Base-by-base conservation (phyloP, 2,797 vertebrate species). In the Champsocephalus esox region DNA sequence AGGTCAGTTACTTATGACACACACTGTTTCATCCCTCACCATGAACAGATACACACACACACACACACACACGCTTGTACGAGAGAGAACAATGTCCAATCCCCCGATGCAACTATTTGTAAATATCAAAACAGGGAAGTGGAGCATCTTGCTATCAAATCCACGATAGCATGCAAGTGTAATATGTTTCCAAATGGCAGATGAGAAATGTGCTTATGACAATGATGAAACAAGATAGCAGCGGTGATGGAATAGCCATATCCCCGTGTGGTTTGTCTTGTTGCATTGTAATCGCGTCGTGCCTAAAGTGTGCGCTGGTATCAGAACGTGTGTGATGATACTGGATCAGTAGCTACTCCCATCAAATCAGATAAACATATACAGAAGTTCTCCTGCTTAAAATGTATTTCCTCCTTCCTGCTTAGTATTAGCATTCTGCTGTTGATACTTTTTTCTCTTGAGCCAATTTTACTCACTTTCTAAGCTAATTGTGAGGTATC, bases 1-100 rank as follows among this genome's bases (percentile, higher is more conserved):
- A 87, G 89, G 91, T 92, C 93, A 93, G 88, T 92, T 93, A 94
- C 87, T 92, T 92, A 94, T 94, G 91, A 88, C 86, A 92, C 90
- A 83, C 86, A 89, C 79, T 80, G 83, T 81, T 83, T 88, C 87
- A 92, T 91, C 86, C 84, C 87, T 89, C 88, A 92, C 49, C 68
- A 80, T 61, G 60, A 13, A 61, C 66, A 70, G 75, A 75, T 51
- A 52, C 62, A 51, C 34, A 75, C 79, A 65, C 72, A 76, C 62
- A 73, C 50, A 69, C 66, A 66, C 57, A 76, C 58, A 56, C 4
- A 68, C 17, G 13, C 69, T 52, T 24, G 70, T 16, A 74, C 44
- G 50, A 59, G 71, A 67, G 65, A 86, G 83, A 90, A 89, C 89
- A 90, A 90, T 88, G 87, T 88, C 82, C 85, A 76, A 80, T 90